Conservation (phyloP, 2,888 invertebrate species). For the Alentia gelatinosa region DNA sequence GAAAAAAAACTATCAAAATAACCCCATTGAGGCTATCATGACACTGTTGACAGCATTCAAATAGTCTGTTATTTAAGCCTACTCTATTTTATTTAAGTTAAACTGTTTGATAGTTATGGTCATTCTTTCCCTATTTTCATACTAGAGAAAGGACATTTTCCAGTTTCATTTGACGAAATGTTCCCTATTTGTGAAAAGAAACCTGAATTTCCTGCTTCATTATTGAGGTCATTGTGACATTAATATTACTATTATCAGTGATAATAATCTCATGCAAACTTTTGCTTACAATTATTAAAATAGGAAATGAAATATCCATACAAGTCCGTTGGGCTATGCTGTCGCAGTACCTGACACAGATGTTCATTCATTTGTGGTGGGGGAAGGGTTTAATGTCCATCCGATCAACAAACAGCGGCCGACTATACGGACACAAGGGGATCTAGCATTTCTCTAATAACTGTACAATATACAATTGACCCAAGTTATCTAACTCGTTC, state of each 20-base stretch:
- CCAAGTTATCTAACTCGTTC: neutral
- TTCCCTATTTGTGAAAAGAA: neutral
- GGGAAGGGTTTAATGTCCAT: neutral
- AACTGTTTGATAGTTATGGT: neutral
- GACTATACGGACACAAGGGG: neutral
- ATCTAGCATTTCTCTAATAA: neutral
- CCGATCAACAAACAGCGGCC: neutral
- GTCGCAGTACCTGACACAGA: neutral
- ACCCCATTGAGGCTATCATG: neutral
- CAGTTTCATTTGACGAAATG: neutral
- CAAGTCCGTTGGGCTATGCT: neutral
- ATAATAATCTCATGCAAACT: conserved; percentile 26
- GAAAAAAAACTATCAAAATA: too few species aligned
- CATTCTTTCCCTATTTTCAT: neutral
- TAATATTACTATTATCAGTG: neutral
- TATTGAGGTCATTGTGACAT: conserved; percentile 7
- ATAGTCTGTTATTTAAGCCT: too few species aligned
- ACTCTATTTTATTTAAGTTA: neutral
- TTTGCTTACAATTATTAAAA: conserved; percentile 4
- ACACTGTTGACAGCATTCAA: conserved; percentile 18
- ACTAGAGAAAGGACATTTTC: neutral
- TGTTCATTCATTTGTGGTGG: too few species aligned
- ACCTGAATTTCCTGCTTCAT: neutral
- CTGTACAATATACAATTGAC: conserved; percentile 43
- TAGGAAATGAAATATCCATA: neutral